Conservation (phyloP, 1,140 invertebrate genomes). For the Drosophila novamexicana region DNA sequence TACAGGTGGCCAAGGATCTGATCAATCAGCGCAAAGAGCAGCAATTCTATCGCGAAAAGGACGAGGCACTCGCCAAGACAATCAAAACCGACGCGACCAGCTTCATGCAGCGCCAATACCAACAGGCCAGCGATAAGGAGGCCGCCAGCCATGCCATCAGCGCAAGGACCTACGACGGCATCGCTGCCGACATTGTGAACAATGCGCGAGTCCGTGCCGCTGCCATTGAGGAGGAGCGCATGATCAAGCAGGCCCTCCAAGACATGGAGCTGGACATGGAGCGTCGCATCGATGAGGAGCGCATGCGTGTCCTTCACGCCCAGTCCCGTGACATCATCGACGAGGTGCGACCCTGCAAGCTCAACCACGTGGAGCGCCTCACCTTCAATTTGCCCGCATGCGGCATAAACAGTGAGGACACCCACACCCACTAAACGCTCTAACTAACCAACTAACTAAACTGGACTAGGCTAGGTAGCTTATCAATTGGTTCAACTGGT, state of each 20-base stretch:
- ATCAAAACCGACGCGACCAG: slow-evolving; percentile 42
- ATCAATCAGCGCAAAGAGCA: slow-evolving; percentile 51
- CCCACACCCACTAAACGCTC: slow-evolving; percentile 7
- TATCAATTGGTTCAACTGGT: slow-evolving; percentile 15
- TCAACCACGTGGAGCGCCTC: slow-evolving; percentile 33
- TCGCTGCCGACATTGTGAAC: slow-evolving; percentile 16
- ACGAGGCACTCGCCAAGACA: slow-evolving; percentile 9
- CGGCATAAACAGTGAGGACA: background rate
- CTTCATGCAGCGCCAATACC: slow-evolving; percentile 61
- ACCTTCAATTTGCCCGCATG: slow-evolving; percentile 40
- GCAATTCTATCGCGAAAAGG: slow-evolving; percentile 43
- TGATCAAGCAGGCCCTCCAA: slow-evolving; percentile 21
- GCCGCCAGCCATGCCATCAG: slow-evolving; percentile 6
- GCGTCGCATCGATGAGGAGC: slow-evolving; percentile 40
- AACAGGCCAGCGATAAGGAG: background rate
- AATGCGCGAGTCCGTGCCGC: slow-evolving; percentile 6
- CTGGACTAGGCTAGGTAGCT: background rate
- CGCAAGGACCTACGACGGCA: slow-evolving; percentile 6
- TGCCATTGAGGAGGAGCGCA: slow-evolving; percentile 38
- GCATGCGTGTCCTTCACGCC: slow-evolving; percentile 50
- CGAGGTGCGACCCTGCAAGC: slow-evolving; percentile 35
- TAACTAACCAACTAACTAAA: background rate
- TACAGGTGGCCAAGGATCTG: slow-evolving; percentile 49
- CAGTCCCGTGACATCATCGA: slow-evolving; percentile 42
- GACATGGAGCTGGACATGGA: slow-evolving; percentile 47